Evolutionary conservation across 2,113 vertebrate species (phyloP).

Genomic region (Galbula dea): DNA sequence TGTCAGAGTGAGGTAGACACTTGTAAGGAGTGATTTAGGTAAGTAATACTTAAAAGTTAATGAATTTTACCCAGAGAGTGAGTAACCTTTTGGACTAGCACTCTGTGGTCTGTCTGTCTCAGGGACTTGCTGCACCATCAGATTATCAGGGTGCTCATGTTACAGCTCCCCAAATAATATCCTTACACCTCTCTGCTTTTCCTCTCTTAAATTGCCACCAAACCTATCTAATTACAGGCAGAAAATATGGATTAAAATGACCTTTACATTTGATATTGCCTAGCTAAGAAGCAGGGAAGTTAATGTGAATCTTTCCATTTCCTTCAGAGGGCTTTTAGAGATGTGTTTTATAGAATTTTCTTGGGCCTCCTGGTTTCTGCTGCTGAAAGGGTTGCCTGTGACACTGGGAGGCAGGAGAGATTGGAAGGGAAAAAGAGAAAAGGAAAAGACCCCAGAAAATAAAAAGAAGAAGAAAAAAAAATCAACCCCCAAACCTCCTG

Average conservation of each 20-base stretch:
- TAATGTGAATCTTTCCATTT: neutral
- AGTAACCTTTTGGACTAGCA: conserved; percentile 48
- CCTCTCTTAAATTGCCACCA: neutral
- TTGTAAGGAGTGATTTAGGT: conserved; percentile 56
- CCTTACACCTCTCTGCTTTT: neutral
- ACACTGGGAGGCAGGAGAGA: neutral
- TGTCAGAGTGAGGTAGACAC: conserved; percentile 16
- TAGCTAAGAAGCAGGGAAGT: neutral
- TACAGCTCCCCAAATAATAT: neutral
- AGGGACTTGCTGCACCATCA: neutral
- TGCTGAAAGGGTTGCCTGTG: neutral
- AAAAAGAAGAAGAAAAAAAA: neutral
- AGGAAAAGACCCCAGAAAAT: too few relatives aligned
- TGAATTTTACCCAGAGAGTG: conserved; percentile 57
- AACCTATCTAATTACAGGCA: neutral
- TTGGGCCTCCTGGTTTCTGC: neutral
- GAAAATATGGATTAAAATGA: neutral
- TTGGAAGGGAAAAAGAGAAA: neutral
- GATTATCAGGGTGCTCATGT: neutral
- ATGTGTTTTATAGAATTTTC: neutral
- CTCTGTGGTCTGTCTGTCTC: neutral
- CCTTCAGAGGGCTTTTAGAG: neutral
- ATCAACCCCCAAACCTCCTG: neutral
- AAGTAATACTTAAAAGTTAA: conserved; percentile 66
- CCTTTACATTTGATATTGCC: neutral